Percentiles rank a stretch among this genome's conserved stretches.
Evolutionary conservation across 2,888 invertebrate species (phyloP).

Genomic region (Epicampocera succincta): DNA sequence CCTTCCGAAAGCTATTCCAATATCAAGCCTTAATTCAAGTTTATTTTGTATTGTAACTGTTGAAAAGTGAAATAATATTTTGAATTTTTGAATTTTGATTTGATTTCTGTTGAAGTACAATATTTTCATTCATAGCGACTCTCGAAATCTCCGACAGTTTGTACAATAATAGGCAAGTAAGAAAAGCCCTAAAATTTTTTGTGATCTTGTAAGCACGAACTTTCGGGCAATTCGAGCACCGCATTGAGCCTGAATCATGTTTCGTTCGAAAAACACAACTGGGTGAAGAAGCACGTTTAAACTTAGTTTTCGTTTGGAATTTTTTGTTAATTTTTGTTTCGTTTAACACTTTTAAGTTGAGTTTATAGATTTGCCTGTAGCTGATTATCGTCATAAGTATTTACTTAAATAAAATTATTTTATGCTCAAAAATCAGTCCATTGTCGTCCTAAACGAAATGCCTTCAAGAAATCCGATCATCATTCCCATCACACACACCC

Average conservation of each 20-base stretch:
- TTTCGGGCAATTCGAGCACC: no score
- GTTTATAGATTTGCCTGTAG: conserved; percentile 47
- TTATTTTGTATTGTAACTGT: conserved; percentile 18
- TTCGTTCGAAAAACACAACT: conserved; percentile 18
- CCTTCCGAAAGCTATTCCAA: conserved; percentile 22
- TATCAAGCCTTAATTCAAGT: conserved; percentile 18
- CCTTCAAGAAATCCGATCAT: neutral
- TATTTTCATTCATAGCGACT: no score
- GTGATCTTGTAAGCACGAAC: no score
- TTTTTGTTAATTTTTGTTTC: conserved; percentile 16
- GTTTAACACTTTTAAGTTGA: conserved; percentile 1
- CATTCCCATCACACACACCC: neutral
- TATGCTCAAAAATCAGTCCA: neutral
- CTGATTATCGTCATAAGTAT: conserved; percentile 31
- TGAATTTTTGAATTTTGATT: conserved; percentile 5
- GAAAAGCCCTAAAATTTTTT: no score
- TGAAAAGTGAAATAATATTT: conserved; percentile 14
- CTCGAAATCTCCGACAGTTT: no score
- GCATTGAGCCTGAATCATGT: no score
- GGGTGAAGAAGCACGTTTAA: conserved; percentile 54
- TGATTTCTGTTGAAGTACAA: conserved; percentile 3
- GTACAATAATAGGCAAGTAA: no score
- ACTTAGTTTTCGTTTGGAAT: conserved; percentile 3
- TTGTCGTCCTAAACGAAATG: conserved; percentile 5
- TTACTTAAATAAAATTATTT: no score